These are phyloP conservation scores for Dicycla oo DNA, from an alignment of 2,888 invertebrate genomes.

Conservation along the genomic window DNA sequence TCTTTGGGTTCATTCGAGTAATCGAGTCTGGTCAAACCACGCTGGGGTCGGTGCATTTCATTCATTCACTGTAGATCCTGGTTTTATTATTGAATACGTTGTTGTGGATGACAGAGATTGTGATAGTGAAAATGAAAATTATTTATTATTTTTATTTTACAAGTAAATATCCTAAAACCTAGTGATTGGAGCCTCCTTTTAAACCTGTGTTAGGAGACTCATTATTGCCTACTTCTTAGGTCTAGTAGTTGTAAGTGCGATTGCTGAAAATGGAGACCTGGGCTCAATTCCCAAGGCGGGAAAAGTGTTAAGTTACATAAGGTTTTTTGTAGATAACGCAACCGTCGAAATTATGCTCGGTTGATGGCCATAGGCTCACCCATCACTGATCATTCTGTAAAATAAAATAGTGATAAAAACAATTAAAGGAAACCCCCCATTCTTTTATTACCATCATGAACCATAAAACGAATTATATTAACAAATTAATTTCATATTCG, in stretches of 20 bases:
- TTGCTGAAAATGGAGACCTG: not conserved
- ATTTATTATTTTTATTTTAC: too few relatives aligned
- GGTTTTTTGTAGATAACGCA: not conserved
- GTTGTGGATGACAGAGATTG: not conserved
- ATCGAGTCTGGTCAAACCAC: too few relatives aligned
- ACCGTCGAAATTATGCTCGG: not conserved
- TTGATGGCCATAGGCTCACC: too few relatives aligned
- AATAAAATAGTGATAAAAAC: not conserved
- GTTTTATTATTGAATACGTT: not conserved
- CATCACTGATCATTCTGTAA: not conserved
- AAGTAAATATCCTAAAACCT: too few relatives aligned
- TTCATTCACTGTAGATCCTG: not conserved
- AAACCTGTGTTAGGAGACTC: too few relatives aligned
- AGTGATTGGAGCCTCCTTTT: too few relatives aligned
- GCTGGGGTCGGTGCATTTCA: too few relatives aligned
- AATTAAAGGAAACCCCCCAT: not conserved
- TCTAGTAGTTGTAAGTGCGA: not conserved
- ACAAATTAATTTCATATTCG: slow-evolving; percentile 45
- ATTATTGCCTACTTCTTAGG: not conserved
- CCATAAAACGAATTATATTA: not conserved
- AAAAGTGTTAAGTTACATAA: not conserved
- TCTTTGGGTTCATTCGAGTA: too few relatives aligned
- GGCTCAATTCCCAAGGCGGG: not conserved
- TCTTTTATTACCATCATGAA: not conserved
- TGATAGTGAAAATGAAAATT: too few relatives aligned